Percentiles rank a stretch among this genome's conserved stretches.
Conservation (phyloP, 2,888 invertebrate genomes). For the Rhagonycha lutea region DNA sequence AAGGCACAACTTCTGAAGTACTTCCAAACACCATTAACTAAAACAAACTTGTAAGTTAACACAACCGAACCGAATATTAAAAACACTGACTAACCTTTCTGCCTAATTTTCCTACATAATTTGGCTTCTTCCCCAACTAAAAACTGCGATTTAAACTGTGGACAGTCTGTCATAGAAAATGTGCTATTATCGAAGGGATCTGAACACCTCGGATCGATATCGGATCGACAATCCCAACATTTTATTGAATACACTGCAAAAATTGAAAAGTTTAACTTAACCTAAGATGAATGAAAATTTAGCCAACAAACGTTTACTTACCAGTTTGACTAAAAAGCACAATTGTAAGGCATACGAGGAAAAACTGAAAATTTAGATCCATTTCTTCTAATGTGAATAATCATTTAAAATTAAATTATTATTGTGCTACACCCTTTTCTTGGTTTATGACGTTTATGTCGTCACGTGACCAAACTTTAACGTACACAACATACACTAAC, state of each 20-base stretch:
- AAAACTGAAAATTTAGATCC: background rate
- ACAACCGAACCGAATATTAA: background rate
- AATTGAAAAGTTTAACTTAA: conserved; percentile 23
- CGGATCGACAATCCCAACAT: conserved; percentile 91
- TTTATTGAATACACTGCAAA: conserved; percentile 64
- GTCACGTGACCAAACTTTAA: background rate
- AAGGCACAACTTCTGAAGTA: conserved; percentile 88
- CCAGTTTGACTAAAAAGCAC: background rate
- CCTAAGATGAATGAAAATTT: conserved; percentile 2
- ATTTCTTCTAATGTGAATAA: background rate
- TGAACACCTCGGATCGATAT: conserved; percentile 85
- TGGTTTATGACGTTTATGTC: background rate
- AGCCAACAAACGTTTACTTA: background rate
- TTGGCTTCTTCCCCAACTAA: conserved; percentile 60
- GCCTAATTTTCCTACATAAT: conserved; percentile 90
- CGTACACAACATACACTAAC: background rate
- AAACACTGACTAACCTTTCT: conserved; percentile 69
- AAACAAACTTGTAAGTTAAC: conserved; percentile 36
- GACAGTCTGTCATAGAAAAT: conserved; percentile 76
- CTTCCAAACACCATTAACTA: conserved; percentile 86
- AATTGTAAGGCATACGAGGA: background rate
- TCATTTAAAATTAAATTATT: background rate
- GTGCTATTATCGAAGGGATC: conserved; percentile 92
- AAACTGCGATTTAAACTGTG: conserved; percentile 14
- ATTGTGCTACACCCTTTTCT: background rate